Percentiles rank a stretch among this genome's conserved stretches.
phyloP scores from a whole-genome alignment of 2,797 vertebrate species.

The Limnodromus scolopaceus region DNA sequence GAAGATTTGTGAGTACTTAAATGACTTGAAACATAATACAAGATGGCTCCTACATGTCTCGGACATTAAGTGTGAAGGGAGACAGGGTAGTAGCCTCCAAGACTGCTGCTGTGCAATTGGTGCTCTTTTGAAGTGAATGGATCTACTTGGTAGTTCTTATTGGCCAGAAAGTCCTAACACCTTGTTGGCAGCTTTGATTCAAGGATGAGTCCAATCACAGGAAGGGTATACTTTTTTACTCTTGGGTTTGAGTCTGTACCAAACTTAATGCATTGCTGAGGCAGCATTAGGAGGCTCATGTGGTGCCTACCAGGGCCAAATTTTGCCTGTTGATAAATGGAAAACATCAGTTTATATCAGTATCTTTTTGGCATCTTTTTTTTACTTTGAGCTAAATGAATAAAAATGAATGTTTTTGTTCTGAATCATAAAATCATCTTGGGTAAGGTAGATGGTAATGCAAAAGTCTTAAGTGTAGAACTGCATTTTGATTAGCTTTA shows the following conservation, averaged over 20 bases:
- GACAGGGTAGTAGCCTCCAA: not conserved
- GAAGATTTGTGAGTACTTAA: not conserved
- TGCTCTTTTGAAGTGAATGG: not conserved
- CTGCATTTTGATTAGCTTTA: constrained; percentile 43
- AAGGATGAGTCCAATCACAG: not conserved
- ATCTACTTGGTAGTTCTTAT: not conserved
- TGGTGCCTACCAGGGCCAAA: not conserved
- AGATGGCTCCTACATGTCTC: not conserved
- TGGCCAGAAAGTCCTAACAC: not conserved
- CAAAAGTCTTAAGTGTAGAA: not conserved
- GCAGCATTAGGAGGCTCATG: not conserved
- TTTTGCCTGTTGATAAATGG: not conserved
- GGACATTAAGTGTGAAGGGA: not conserved
- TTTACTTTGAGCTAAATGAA: not conserved
- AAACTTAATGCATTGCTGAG: not conserved
- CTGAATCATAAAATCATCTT: not conserved
- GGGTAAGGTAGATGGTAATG: not conserved
- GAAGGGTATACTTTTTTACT: not conserved
- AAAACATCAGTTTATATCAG: not conserved
- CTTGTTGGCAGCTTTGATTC: not conserved
- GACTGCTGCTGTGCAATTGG: not conserved
- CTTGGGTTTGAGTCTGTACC: not conserved
- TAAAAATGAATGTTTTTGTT: not conserved
- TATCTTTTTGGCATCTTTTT: not conserved
- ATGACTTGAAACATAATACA: not conserved